Evolutionary conservation across 2,113 vertebrate species (phyloP).

Genomic region (Epinephelus cyanopodus): DNA sequence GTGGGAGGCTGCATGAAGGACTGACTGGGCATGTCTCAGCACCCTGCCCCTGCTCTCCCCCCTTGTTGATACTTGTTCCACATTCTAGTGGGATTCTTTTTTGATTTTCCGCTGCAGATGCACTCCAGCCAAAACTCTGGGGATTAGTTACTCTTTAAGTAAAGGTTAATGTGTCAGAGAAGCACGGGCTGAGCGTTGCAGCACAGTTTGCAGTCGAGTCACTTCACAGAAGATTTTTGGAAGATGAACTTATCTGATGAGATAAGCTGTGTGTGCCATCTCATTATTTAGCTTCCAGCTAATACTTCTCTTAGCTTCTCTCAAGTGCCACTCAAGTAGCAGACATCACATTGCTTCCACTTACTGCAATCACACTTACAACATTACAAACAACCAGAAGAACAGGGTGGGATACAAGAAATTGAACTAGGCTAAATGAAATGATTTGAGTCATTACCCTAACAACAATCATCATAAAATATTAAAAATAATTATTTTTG

Average conservation of each 20-base stretch:
- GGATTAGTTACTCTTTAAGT: too few species aligned
- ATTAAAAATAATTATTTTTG: not conserved
- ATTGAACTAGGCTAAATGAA: not conserved
- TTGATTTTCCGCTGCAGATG: too few species aligned
- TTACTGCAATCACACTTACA: not conserved
- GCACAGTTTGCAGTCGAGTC: not conserved
- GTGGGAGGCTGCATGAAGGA: too few species aligned
- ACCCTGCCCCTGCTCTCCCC: too few species aligned
- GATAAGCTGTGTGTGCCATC: not conserved
- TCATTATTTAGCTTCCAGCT: not conserved
- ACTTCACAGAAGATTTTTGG: not conserved
- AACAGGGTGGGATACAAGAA: not conserved
- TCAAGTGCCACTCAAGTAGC: not conserved
- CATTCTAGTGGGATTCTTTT: too few species aligned
- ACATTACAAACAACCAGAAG: not conserved
- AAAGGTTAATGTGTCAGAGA: not conserved
- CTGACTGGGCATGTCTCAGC: too few species aligned
- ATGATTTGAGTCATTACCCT: not conserved
- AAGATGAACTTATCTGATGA: not conserved
- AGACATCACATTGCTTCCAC: not conserved
- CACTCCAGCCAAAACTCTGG: too few species aligned
- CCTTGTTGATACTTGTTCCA: too few species aligned
- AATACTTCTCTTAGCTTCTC: not conserved
- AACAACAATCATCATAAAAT: not conserved
- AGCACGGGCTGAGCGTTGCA: not conserved